Evolutionary conservation across 1,140 invertebrate genomes (phyloP), one percentile per base, ranked within the genome.

Genomic region (Teleogryllus occipitalis): DNA sequence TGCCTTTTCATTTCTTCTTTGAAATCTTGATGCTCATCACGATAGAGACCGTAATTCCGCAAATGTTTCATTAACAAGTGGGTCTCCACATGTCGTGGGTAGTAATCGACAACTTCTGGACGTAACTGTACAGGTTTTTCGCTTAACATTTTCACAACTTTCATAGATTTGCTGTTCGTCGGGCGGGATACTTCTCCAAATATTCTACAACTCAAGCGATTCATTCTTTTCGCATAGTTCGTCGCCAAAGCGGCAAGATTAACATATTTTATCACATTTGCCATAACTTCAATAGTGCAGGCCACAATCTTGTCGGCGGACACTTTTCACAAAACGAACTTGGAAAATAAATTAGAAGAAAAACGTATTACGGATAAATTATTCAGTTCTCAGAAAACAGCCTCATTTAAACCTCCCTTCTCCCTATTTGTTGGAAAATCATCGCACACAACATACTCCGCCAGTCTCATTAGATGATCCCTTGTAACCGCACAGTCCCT

Each of bases 1-100:
- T 95, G 86, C 80, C 95, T 87, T 80, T 90, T 89, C 91, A 96
- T 96, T 86, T 98, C 96, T 74, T 98, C 96, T 81, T 92, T 93
- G 83, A 97, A 98, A 87, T 98, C 97, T 85, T 92, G 85, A 88
- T 98, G 96, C 84, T 98, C 96, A 86, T 98, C 95, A 83, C 96
- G 87, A 84, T 89, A 97, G 7, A 97, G 85, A 3, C 95, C 95
- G 84, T 96, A 96, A 54, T 90, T 85, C 15, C 95, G 85, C 21
- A 96, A 85, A 80, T 90, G 87, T 77, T 86, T 87, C 91, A 95
- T 94, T 3, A 97, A 85, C 18, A 86, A 82, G 80, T 91, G 87
- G 0, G 92, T 94, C 86, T 97, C 93, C 7, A 91, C 87, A 83
- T 95, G 93, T 18, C 94, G 87, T 0, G 97, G 96, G 86, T 98